phyloP scores from a whole-genome alignment of 2,113 vertebrate species.

The Polyodon spathula region DNA sequence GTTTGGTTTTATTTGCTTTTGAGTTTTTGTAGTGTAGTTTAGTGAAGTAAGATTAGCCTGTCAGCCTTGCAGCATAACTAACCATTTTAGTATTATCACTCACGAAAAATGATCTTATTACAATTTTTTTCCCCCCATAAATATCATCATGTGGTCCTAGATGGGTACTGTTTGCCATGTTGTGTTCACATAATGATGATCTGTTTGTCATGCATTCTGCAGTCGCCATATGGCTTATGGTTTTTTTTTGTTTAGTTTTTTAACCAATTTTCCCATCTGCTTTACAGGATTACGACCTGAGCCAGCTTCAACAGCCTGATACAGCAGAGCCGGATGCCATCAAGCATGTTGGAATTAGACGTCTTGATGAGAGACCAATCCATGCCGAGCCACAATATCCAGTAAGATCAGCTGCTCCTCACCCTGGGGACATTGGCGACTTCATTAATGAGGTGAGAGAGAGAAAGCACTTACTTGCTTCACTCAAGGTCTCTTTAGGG shows the following conservation, averaged over 20 bases:
- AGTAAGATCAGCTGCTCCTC: slow-evolving; percentile 82
- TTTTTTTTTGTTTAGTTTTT: not conserved
- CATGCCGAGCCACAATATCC: slow-evolving; percentile 92
- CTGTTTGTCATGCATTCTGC: not conserved
- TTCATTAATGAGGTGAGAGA: slow-evolving; percentile 89
- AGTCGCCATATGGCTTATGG: slow-evolving; percentile 3
- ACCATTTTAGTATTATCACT: no score
- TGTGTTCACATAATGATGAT: no score
- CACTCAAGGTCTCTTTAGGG: no score
- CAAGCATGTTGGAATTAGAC: slow-evolving; percentile 84
- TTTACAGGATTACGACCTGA: slow-evolving; percentile 89
- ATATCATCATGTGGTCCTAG: no score
- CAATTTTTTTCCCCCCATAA: no score
- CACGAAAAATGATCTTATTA: no score
- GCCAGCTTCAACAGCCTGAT: slow-evolving; percentile 95
- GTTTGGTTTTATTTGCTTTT: no score
- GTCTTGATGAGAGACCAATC: slow-evolving; percentile 87
- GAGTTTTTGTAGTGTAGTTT: no score
- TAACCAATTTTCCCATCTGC: slow-evolving; percentile 6
- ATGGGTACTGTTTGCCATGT: no score
- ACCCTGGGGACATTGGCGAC: slow-evolving; percentile 93
- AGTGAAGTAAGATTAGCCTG: no score
- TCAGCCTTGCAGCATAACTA: no score
- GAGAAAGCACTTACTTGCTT: no score
- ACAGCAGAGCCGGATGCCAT: slow-evolving; percentile 84